phyloP scores from a whole-genome alignment of 2,113 vertebrate species.

The Daubentonia madagascariensis region DNA sequence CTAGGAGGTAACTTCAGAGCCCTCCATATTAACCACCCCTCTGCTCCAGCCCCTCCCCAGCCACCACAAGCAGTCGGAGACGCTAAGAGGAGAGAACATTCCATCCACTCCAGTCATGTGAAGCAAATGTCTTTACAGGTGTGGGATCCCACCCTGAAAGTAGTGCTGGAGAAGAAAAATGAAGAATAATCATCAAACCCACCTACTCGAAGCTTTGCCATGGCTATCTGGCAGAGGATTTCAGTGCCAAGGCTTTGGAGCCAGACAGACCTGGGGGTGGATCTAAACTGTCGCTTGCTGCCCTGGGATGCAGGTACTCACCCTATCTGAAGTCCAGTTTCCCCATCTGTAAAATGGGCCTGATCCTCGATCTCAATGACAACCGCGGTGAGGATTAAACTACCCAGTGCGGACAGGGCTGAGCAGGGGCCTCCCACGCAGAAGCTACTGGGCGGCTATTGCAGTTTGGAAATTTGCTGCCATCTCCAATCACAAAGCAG shows the following conservation, averaged over 20 bases:
- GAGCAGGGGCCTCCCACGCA: accelerated
- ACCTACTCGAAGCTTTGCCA: accelerated
- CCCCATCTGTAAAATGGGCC: neutral
- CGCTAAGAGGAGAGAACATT: neutral
- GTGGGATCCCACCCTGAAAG: neutral
- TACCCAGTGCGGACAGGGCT: accelerated
- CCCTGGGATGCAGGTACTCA: neutral
- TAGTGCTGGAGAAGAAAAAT: neutral
- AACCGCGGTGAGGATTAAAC: accelerated
- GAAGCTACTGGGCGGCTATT: accelerated
- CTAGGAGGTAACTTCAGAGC: neutral
- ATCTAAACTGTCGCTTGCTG: accelerated
- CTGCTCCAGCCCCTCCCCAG: neutral
- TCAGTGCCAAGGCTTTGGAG: neutral
- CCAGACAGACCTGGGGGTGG: accelerated
- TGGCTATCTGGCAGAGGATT: neutral
- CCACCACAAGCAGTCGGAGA: accelerated
- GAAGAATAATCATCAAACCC: accelerated
- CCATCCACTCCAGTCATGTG: accelerated
- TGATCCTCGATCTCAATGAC: neutral
- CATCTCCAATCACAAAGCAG: neutral
- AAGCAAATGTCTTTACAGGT: neutral
- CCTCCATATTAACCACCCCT: accelerated
- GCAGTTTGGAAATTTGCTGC: accelerated
- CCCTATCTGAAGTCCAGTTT: neutral